phyloP scores from a whole-genome alignment of 1,140 invertebrate species.

The Atta colombica region DNA sequence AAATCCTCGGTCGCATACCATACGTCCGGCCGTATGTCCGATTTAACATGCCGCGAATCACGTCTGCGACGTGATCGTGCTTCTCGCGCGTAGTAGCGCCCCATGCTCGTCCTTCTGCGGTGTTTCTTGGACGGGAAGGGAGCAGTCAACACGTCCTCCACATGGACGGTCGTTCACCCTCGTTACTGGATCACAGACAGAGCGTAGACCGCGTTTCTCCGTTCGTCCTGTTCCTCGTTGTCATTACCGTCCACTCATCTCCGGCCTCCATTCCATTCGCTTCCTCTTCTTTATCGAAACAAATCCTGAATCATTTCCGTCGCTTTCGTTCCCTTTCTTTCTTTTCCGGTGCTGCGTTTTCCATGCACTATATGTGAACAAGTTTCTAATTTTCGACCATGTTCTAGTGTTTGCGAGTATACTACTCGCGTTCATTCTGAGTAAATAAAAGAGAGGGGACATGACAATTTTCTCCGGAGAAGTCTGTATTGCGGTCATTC shows the following conservation, averaged over 20 bases:
- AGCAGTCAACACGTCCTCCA: conserved; percentile 75
- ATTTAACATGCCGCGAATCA: conserved; percentile 60
- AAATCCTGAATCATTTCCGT: conserved; percentile 16
- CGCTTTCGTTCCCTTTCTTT: conserved; percentile 44
- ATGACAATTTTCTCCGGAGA: conserved; percentile 48
- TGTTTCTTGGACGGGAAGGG: conserved; percentile 55
- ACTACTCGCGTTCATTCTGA: neutral
- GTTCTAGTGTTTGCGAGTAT: neutral
- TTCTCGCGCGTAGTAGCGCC: conserved; percentile 21
- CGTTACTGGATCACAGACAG: conserved; percentile 76
- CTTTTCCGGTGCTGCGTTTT: neutral
- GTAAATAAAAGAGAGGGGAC: conserved; percentile 4
- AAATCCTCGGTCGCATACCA: conserved; percentile 42
- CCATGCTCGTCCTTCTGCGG: neutral
- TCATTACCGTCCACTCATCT: conserved; percentile 38
- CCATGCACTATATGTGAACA: neutral
- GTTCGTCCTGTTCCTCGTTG: conserved; percentile 70
- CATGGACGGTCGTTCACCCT: conserved; percentile 81
- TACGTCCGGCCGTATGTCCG: conserved; percentile 9
- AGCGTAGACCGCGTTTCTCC: conserved; percentile 80
- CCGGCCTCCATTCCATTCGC: conserved; percentile 18
- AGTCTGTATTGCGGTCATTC: conserved; percentile 48
- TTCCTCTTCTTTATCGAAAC: conserved; percentile 38
- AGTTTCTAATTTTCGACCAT: conserved; percentile 43
- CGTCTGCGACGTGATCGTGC: conserved; percentile 31